Base-by-base conservation (phyloP, 2,888 invertebrate species). In the Halocaridina rubra region DNA sequence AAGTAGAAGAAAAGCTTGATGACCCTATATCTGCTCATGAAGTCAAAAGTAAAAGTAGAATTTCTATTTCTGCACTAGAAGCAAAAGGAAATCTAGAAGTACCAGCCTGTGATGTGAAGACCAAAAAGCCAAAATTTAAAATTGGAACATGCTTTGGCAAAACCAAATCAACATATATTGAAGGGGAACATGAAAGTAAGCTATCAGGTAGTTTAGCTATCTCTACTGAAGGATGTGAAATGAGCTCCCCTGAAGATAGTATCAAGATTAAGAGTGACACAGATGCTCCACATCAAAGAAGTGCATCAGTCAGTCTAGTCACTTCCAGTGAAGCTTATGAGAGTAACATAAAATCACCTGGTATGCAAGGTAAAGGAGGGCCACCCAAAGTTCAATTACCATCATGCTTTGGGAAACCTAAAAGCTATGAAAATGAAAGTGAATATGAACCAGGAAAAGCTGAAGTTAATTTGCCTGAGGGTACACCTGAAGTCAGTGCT, bases 111-210 rank as follows among this genome's bases (percentile, higher is more conserved):
- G 74, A 77, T n/a, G 39, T 77, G 1, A 77, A 82, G 19, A 71
- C 46, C n/a, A 67, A 71, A 27, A 82, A 77, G 46, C 77, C 71
- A 53, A 82, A 77, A 33, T 59, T 33, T 3, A 82, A 77, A 24
- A 5, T 82, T 3, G 82, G 82, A 27, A 71, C 80, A 1, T 80
- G 71, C 32, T 81, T 81, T 76, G 81, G 81, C 7, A 81, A 81
- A 57, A 46, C 81, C 3, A 81, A 81, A 19, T 8, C 30, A 4
- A 30, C 53, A 19, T 30, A 33, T 57, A 3, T 57, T 4, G n/a
- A 75, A 57, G 24, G 75, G 22, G 75, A 57, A 19, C 24, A 27
- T 19, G 53, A 53, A 8, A 61, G 8, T 61, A n/a, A n/a, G n/a
- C n/a, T n/a, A n/a, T n/a, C n/a, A n/a, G n/a, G n/a, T n/a, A n/a